Evolutionary conservation across 2,113 vertebrate species (phyloP).

Genomic region (Thalassarche chlororhynchos): DNA sequence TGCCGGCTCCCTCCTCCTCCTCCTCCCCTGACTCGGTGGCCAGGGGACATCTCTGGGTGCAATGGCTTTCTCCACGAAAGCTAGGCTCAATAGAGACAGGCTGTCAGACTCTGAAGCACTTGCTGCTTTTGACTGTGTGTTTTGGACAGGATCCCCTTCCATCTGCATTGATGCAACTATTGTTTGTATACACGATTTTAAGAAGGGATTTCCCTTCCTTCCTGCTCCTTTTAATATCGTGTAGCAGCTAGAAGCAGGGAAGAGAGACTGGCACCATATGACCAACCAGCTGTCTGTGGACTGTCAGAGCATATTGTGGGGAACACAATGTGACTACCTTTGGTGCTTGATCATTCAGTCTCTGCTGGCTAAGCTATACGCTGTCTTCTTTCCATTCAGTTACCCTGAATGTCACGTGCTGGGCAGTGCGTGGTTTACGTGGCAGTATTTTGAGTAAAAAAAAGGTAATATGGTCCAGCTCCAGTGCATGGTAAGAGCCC

Average conservation of each 20-base stretch:
- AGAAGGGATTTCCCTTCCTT: conserved; percentile 10
- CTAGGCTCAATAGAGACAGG: not conserved
- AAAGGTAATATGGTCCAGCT: not conserved
- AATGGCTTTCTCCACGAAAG: not conserved
- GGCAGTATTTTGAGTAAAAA: not conserved
- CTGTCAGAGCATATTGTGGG: conserved; percentile 28
- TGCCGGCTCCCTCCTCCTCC: not conserved
- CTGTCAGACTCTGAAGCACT: not conserved
- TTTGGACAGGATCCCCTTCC: not conserved
- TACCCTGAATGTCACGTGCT: not conserved
- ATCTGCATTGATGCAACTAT: conserved; percentile 9
- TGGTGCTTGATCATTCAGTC: not conserved
- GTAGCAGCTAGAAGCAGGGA: conserved; percentile 13
- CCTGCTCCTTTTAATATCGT: not conserved
- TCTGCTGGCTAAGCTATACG: not conserved
- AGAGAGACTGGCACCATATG: conserved; percentile 26
- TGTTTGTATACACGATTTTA: conserved; percentile 10
- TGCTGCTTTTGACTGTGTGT: not conserved
- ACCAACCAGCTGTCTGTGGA: conserved; percentile 55
- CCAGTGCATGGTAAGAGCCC: not conserved
- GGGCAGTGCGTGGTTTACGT: not conserved
- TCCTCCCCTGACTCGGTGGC: not conserved
- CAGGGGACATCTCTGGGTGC: not conserved
- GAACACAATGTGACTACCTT: conserved; percentile 32
- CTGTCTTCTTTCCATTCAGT: not conserved